Evolutionary conservation across 2,113 vertebrate genomes (phyloP).

Genomic region (Tragulus kanchil): DNA sequence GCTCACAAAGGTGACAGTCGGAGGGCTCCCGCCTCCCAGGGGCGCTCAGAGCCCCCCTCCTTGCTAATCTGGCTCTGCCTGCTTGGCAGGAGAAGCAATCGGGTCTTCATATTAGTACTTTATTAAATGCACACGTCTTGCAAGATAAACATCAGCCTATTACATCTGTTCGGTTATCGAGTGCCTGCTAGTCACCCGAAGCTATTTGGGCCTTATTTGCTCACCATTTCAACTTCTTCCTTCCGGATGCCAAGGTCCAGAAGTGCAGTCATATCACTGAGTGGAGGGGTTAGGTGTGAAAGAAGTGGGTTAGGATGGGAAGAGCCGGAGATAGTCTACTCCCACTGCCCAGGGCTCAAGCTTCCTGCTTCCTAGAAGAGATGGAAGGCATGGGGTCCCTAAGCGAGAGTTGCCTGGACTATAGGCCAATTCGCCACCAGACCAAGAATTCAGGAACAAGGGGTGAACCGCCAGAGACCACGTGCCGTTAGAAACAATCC

Average conservation of each 20-base stretch:
- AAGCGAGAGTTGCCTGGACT: no score
- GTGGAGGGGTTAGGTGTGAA: background rate
- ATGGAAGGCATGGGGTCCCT: background rate
- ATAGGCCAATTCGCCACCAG: background rate
- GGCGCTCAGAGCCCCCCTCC: background rate
- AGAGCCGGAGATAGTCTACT: background rate
- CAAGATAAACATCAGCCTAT: conserved; percentile 78
- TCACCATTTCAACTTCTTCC: conserved; percentile 1
- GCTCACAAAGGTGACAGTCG: background rate
- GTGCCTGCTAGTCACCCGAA: conserved; percentile 43
- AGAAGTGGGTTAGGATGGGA: background rate
- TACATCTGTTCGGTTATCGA: background rate
- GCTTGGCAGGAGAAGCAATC: conserved; percentile 66
- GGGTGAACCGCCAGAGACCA: no score
- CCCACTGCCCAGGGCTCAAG: background rate
- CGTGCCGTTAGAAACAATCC: fast-evolving
- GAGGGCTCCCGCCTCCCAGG: background rate
- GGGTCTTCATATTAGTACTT: conserved; percentile 73
- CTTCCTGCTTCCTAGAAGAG: background rate
- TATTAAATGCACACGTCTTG: conserved; percentile 65
- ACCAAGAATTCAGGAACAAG: background rate
- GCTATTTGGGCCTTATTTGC: background rate
- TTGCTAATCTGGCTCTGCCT: conserved; percentile 29
- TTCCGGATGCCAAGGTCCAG: background rate
- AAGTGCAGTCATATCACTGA: background rate